phyloP scores from a whole-genome alignment of 2,888 invertebrate genomes.

The Drosophila formosana region DNA sequence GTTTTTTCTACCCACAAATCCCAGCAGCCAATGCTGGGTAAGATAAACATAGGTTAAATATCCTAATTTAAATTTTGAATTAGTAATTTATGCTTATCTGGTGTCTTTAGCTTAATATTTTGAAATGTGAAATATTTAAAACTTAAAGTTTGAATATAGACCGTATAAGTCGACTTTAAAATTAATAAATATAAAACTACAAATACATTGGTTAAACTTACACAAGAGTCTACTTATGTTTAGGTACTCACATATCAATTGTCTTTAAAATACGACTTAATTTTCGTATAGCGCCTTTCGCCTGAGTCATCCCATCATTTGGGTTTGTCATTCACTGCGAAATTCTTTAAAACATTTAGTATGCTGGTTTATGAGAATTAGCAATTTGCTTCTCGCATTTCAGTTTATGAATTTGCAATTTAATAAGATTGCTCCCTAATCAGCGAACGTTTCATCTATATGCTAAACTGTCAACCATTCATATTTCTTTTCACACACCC shows the following conservation, averaged over 20 bases:
- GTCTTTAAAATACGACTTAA: background rate
- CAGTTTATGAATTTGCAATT: slow-evolving; percentile 40
- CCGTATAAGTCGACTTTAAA: too few relatives aligned
- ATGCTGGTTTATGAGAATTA: background rate
- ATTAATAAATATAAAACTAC: too few relatives aligned
- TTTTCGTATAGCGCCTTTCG: background rate
- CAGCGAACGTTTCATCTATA: slow-evolving; percentile 40
- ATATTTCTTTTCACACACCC: slow-evolving; percentile 29
- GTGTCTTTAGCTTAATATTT: too few relatives aligned
- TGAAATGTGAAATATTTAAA: too few relatives aligned
- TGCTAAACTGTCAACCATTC: slow-evolving; percentile 36
- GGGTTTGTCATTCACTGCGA: background rate
- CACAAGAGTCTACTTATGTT: background rate
- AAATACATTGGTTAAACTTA: too few relatives aligned
- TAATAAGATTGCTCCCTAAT: slow-evolving; percentile 41
- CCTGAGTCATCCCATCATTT: background rate
- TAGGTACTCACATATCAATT: background rate
- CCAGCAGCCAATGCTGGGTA: too few relatives aligned
- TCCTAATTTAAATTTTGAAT: too few relatives aligned
- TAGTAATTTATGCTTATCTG: too few relatives aligned
- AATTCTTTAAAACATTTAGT: background rate
- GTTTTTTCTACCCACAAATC: too few relatives aligned
- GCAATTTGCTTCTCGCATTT: slow-evolving; percentile 33
- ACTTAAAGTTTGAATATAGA: too few relatives aligned
- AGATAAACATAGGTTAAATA: too few relatives aligned